Base-by-base conservation (phyloP, 1,140 invertebrate species). In the Drosophila elegans region DNA sequence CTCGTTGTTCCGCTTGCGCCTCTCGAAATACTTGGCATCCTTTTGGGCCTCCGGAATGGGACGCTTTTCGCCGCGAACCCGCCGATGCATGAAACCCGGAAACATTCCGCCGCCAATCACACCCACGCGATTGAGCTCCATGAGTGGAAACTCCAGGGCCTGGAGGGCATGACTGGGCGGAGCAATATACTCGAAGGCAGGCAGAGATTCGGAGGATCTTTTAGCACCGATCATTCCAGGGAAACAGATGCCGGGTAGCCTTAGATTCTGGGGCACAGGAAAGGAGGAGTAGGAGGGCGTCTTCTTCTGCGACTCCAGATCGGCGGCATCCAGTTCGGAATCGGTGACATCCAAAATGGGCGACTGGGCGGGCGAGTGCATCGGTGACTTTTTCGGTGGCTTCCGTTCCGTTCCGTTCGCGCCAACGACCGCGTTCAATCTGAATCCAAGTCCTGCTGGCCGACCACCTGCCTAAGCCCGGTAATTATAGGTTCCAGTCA, bases 21-120 rank as follows among this genome's bases (percentile, higher is more conserved):
- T 93, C 91, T 98, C 97, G 84, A 95, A 98, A 93, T 98, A 98
- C 91, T 97, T 97, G 27, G 95, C 95, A 90, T 98, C 97, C 91
- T 98, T 98, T 82, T 97, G 94, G 38, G 97, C 96, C 4, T 96
- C 95, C 0, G 97, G 97, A 48, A 97, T 98, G 0, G 97, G 96
- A 78, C 96, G 95, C 91, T 98, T 98, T 90, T 97, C 97, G 21
- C 97, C 96, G 10, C 97, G 93, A 0, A 95, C 95, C 57, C 96
- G 93, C 69, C 94, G 72, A 54, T 91, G 91, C 57, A 92, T 21
- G 10, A 92, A 91, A 0, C 91, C 79, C 4, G 91, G 81, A 80
- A 92, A 91, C 73, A 92, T 88, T 16, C 88, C 71, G 3, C 64
- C 46, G 1, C 64, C 67, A 0, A 71, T 56, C 21, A 75, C 46